These are phyloP conservation scores for Cyphotilapia sp. DNA, from an alignment of 2,113 vertebrate species.

Conservation along the genomic window DNA sequence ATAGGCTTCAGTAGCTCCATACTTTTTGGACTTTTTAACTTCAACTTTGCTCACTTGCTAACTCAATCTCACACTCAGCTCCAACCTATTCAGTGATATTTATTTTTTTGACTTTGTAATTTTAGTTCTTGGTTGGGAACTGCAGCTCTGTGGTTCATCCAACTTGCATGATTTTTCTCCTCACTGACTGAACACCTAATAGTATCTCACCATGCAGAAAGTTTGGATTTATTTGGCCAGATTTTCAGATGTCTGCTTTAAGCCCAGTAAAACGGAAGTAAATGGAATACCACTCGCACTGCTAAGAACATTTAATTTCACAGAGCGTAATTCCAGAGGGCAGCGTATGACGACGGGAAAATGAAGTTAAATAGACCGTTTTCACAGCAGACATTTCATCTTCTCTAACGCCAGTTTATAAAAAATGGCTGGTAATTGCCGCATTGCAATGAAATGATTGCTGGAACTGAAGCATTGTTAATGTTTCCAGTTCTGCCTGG, in stretches of 20 bases:
- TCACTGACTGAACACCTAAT: neutral
- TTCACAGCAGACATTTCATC: neutral
- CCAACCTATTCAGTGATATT: neutral
- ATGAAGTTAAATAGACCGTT: neutral
- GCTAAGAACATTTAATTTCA: neutral
- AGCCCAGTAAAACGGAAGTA: neutral
- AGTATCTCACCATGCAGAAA: neutral
- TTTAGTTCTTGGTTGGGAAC: neutral
- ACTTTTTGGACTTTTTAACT: neutral
- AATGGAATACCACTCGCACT: neutral
- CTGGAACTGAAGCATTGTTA: neutral
- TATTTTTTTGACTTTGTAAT: neutral
- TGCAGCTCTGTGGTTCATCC: neutral
- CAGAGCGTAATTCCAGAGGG: neutral
- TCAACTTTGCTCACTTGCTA: neutral
- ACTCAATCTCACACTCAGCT: neutral
- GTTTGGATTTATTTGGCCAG: neutral
- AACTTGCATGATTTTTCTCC: neutral
- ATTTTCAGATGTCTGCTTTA: neutral
- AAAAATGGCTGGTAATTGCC: neutral
- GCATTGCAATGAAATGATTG: neutral
- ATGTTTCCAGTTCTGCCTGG: neutral
- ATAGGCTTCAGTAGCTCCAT: neutral
- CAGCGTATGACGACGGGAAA: neutral
- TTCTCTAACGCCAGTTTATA: neutral